A percentile compares a stretch with the other conserved stretches of the same genome.
Conservation (phyloP, 1,140 invertebrate genomes). For the Brachystomella parvula region DNA sequence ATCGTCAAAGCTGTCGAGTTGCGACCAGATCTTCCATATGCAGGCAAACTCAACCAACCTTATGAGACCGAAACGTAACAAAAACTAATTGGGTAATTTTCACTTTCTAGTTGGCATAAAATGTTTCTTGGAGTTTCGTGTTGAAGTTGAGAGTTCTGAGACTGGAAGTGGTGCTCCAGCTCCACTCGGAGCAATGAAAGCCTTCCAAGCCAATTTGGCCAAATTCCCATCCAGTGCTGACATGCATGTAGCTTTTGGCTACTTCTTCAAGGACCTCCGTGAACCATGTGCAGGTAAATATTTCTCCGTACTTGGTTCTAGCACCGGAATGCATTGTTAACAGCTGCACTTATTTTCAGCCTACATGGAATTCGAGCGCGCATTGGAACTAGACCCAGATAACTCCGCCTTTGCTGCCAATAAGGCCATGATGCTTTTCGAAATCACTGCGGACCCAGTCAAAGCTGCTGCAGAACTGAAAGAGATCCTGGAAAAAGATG, state of each 20-base stretch:
- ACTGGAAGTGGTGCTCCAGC: background rate
- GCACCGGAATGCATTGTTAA: too few relatives aligned
- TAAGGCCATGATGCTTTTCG: background rate
- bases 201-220: background rate
- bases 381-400: background rate
- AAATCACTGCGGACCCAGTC: background rate
- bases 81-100: background rate
- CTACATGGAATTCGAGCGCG: background rate
- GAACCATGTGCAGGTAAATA: too few relatives aligned
- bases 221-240: background rate
- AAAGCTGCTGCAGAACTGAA: background rate
- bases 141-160: background rate
- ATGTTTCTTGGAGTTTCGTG: background rate
- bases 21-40: background rate
- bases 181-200: background rate
- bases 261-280: background rate
- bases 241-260: background rate
- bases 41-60: background rate
- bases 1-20: background rate
- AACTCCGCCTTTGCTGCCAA: background rate
- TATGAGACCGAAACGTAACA: background rate
- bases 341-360: too few relatives aligned
- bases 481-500: background rate
- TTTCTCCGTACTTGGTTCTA: too few relatives aligned
- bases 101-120: background rate